Evolutionary conservation across 2,797 vertebrate species (phyloP), one percentile per base, ranked within the genome.

Genomic region (Babyrousa celebensis): DNA sequence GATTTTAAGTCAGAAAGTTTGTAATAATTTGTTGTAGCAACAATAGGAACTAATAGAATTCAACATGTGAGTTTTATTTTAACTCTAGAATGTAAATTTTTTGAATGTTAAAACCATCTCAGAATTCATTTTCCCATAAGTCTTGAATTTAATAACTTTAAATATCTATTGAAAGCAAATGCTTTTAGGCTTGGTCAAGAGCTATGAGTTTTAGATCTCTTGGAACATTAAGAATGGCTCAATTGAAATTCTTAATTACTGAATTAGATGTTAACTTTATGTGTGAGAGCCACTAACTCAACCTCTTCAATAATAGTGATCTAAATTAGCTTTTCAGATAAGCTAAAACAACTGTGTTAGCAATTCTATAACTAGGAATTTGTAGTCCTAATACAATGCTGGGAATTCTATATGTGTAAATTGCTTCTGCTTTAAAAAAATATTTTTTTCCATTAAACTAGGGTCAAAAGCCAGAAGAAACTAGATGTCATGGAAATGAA

Each of bases 381-480:
- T 89, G 4, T 67, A 68, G 60, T 72, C 36, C 15, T 23, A 40
- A 79, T 86, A 48, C 6, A 70, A 14, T n/a, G 40, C 82, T 36
- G 72, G 32, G n/a, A 72, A 94, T 83, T 79, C 29, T 65, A 4
- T 71, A 36, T 75, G 3, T 88, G 1, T 68, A 77, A 94, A 71
- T 68, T 16, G 7, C 71, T 82, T 70, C 5, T 68, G 6, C n/a
- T 62, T 32, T 29, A 71, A 87, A 71, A 87, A 71, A 54, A 36
- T 9, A 3, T 5, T n/a, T 43, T 43, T 83, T 70, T 68, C 3
- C 20, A 54, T 79, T 80, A 75, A 93, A 25, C 10, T 84, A n/a
- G 17, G 23, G 36, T 92, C 9, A 93, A 85, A 95, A 87, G 20
- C 14, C 17, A 80, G 32, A 60, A 72, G 32, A 87, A 94, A 63